phyloP scores from a whole-genome alignment of 37 sponge, comb jelly and placozoan genomes.

The Spongia lamella region DNA sequence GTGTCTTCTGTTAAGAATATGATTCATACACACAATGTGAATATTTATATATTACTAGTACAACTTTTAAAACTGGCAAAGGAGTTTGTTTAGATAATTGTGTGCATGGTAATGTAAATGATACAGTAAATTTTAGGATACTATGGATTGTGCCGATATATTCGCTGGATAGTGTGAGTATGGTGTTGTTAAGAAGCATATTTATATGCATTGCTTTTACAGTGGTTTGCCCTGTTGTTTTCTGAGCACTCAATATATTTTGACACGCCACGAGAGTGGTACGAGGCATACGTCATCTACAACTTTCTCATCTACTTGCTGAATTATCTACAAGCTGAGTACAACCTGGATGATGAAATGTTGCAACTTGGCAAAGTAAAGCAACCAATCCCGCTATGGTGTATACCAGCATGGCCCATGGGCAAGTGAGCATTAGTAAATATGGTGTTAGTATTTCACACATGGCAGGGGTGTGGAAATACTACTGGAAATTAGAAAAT shows the following conservation, averaged over 20 bases:
- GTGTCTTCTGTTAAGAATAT: conserved; percentile 4
- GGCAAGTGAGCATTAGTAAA: conserved; percentile 36
- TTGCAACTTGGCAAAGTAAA: conserved; percentile 19
- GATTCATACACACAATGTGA: no score
- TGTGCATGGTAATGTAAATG: no score
- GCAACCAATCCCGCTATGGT: conserved; percentile 66
- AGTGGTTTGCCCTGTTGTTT: conserved; percentile 74
- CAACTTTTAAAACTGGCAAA: no score
- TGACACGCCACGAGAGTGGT: conserved; percentile 72
- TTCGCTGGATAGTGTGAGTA: conserved; percentile 81
- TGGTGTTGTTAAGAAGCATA: no score
- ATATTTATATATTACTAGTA: conserved; percentile 16
- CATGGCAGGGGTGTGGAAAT: conserved; percentile 33
- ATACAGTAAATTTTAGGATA: conserved; percentile 63
- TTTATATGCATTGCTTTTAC: neutral
- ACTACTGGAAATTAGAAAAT: neutral
- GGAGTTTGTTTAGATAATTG: no score
- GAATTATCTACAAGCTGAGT: conserved; percentile 72
- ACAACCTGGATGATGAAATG: conserved; percentile 39
- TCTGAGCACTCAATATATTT: conserved; percentile 61
- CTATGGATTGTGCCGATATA: conserved; percentile 90
- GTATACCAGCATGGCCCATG: conserved; percentile 59
- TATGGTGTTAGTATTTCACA: conserved; percentile 20
- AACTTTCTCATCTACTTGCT: conserved; percentile 87
- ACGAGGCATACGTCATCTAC: conserved; percentile 92